Conservation (phyloP, 1,140 invertebrate genomes). For the Diorhabda carinulata region DNA sequence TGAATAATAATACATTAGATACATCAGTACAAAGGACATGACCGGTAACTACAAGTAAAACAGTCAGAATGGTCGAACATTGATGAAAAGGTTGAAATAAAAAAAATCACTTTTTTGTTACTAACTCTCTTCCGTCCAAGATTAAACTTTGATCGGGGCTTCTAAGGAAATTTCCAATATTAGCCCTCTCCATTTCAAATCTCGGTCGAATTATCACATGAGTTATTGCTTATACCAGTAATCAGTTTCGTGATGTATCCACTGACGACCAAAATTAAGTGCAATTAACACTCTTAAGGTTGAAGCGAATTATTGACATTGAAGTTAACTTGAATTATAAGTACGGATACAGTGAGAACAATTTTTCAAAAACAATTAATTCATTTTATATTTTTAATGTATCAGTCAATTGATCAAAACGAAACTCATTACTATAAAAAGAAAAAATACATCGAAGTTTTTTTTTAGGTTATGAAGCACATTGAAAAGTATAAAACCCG, state of each 20-base stretch:
- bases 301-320: no score
- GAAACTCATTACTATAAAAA: no score
- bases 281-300: no score
- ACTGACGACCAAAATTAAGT: not conserved
- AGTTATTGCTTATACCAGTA: conserved; percentile 29
- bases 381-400: no score
- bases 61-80: conserved; percentile 28
- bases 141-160: not conserved
- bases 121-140: conserved; percentile 4
- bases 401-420: no score
- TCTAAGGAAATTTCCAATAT: not conserved
- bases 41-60: conserved; percentile 34
- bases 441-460: no score
- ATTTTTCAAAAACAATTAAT: no score
- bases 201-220: conserved; percentile 30
- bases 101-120: conserved; percentile 12
- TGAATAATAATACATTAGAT: conserved; percentile 27
- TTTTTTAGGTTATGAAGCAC: no score
- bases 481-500: no score
- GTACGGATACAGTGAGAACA: no score
- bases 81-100: conserved; percentile 17
- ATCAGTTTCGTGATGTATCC: not conserved
- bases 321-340: no score
- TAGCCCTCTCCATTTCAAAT: not conserved
- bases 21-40: conserved; percentile 30